Percentiles rank a stretch among this genome's conserved stretches.
These are phyloP conservation scores for Oopsacas minuta DNA, from an alignment of 37 sponge, comb jelly and placozoan species.

Conservation along the genomic window DNA sequence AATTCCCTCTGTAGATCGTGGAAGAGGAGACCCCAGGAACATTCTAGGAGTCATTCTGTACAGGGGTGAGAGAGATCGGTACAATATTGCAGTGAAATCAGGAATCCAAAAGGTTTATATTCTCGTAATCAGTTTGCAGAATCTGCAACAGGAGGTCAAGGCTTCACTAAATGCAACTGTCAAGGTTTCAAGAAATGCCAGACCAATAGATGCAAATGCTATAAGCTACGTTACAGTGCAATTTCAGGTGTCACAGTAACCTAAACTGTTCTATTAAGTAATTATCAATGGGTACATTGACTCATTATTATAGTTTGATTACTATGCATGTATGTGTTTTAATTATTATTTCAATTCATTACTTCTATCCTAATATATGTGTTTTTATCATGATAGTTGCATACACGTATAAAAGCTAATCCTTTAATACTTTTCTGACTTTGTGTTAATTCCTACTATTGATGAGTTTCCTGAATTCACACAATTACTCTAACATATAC, in stretches of 20 bases:
- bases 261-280: neutral
- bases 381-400: neutral
- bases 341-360: neutral
- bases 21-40: neutral
- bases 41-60: neutral
- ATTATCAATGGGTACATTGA: neutral
- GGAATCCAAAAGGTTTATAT: neutral
- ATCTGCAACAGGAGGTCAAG: neutral
- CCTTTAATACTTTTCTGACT: neutral
- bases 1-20: neutral
- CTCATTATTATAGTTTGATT: neutral
- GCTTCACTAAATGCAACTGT: neutral
- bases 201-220: neutral
- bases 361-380: neutral
- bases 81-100: neutral
- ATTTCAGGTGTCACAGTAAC: neutral
- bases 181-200: neutral
- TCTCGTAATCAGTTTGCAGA: neutral
- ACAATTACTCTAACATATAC: too few relatives aligned
- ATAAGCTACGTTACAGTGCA: neutral
- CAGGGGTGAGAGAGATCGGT: neutral
- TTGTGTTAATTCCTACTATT: neutral
- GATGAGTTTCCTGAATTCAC: too few relatives aligned
- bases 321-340: neutral
- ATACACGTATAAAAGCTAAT: neutral